Conservation (phyloP, 2,888 invertebrate genomes). For the Lepidocyrtinus sp. region DNA sequence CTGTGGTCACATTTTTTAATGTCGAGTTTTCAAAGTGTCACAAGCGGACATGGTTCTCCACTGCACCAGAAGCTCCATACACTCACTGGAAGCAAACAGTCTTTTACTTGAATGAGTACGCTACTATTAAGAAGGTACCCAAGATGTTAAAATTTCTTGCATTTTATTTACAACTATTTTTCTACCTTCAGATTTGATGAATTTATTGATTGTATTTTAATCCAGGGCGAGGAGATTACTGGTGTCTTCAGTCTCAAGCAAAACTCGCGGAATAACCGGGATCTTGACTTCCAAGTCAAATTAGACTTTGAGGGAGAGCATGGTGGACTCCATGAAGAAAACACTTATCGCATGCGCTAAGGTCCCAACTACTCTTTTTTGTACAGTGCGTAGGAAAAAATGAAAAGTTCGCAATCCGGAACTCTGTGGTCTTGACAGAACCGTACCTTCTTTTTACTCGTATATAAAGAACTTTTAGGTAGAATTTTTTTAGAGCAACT, state of each 20-base stretch:
- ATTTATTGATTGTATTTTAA: constrained; percentile 30
- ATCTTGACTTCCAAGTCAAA: constrained; percentile 95
- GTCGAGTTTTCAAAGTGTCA: constrained; percentile 99
- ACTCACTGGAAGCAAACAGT: constrained; percentile 99
- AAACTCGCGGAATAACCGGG: constrained; percentile 96
- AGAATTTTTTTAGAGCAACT: constrained; percentile 1
- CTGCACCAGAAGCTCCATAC: constrained; percentile 97
- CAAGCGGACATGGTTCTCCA: constrained; percentile 98
- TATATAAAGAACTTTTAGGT: not conserved
- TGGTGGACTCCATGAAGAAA: constrained; percentile 87
- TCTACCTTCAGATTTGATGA: not conserved
- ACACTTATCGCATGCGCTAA: constrained; percentile 93
- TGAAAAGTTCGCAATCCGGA: constrained; percentile 53
- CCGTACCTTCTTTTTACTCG: constrained; percentile 48
- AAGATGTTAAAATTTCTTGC: not conserved
- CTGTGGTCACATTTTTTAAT: constrained; percentile 98
- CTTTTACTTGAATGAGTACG: constrained; percentile 97
- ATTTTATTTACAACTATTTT: not conserved
- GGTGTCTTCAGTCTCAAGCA: constrained; percentile 96
- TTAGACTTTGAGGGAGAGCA: constrained; percentile 93
- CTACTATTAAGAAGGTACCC: constrained; percentile 89
- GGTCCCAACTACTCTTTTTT: not conserved
- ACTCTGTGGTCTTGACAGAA: constrained; percentile 55
- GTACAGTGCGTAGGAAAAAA: constrained; percentile 6
- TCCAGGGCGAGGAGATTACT: constrained; percentile 83